Evolutionary conservation across 64 coral and sea anemone species (phyloP), one percentile per base, ranked within the genome.

Genomic region (Astreopora myriophthalma): DNA sequence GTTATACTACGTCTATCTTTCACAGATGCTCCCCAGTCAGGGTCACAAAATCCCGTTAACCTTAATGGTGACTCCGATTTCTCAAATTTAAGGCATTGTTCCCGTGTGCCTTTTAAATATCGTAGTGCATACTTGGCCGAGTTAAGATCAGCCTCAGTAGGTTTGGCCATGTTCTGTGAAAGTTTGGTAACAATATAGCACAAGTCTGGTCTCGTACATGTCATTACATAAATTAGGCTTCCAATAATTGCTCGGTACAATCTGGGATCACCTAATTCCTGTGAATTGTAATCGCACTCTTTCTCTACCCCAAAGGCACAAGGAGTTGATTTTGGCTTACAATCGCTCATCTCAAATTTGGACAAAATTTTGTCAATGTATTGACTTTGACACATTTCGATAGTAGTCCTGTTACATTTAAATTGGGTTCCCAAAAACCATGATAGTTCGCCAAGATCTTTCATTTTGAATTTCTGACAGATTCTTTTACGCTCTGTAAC

Each of bases 141-240:
- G 48, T 17, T 84, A 13, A 84, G 28, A 63, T 84, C 79, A 26
- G 79, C 34, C 51, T 84, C 52, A 34, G 79, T 64, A 16, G 79
- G 51, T 29, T 84, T 84, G 28, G 79, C 79, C 79, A 84, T 84
- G 52, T 84, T 84, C 55, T 84, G 79, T 37, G 79, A 84, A 37
- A 84, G 79, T 28, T 63, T 84, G 34, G 79, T 84, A 29, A 36
- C 46, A 52, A 52, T 52, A 52, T 52, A 52, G 49, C 49, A 52
- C 49, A 52, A 52, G 16, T 52, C 49, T 52, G 49, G 49, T 52
- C 49, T 52, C 16, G 49, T 52, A 52, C 49, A 52, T 52, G 28
- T 51, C 29, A 63, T 57, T 48, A 19, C 32, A 84, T 65, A 84
- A 29, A 63, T 74, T 69, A 74, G 36, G 86, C 44, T 48, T 72